phyloP scores from a whole-genome alignment of 1,140 invertebrate species.

The Habropoda laboriosa region DNA sequence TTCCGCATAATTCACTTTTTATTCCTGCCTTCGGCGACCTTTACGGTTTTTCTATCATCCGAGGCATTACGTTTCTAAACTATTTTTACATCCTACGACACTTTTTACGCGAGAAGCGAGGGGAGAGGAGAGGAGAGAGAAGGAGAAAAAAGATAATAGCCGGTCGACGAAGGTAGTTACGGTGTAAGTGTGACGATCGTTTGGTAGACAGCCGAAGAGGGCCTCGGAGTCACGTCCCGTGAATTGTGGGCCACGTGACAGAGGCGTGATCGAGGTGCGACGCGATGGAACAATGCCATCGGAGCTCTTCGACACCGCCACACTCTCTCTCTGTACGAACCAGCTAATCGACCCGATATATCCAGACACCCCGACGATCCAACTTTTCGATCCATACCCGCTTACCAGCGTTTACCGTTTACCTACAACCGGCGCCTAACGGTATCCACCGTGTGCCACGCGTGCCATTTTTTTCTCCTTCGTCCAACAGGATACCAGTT shows the following conservation, averaged over 20 bases:
- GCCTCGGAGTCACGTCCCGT: constrained; percentile 78
- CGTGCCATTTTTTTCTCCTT: constrained; percentile 35
- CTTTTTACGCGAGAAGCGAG: background rate
- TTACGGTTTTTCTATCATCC: no score
- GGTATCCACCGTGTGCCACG: constrained; percentile 32
- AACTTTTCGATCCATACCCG: constrained; percentile 19
- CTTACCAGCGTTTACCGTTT: constrained; percentile 46
- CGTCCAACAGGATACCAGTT: background rate
- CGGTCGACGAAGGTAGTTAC: constrained; percentile 6
- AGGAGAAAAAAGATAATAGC: constrained; percentile 17
- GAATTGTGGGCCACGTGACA: constrained; percentile 81
- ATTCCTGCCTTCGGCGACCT: no score
- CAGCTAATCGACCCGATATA: constrained; percentile 47
- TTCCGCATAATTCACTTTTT: no score
- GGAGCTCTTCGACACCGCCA: constrained; percentile 74
- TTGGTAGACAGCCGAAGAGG: constrained; percentile 62
- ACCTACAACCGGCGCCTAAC: constrained; percentile 50
- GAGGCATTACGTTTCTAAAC: no score
- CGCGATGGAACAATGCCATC: constrained; percentile 82
- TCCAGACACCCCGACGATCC: constrained; percentile 23
- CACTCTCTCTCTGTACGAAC: constrained; percentile 37
- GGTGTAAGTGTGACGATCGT: constrained; percentile 48
- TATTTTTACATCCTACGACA: background rate
- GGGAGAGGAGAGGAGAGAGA: background rate
- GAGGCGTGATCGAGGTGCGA: constrained; percentile 82